Evolutionary conservation across 2,888 invertebrate genomes (phyloP).

Genomic region (Catocala fraxini): DNA sequence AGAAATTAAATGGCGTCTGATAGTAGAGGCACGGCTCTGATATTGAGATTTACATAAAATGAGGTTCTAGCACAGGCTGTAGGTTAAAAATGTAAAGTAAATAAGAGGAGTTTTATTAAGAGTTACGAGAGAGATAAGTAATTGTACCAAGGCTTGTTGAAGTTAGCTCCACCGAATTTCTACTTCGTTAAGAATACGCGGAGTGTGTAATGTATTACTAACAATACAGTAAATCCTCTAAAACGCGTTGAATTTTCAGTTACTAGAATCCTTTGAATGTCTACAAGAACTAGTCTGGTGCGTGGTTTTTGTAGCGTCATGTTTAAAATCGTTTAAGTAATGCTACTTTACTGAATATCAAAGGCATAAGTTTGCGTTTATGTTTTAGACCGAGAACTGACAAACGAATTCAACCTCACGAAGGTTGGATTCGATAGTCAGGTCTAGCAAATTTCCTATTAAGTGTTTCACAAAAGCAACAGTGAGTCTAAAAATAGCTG

Average conservation of each 20-base stretch:
- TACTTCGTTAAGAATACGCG: conserved; percentile 22
- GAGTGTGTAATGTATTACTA: conserved; percentile 27
- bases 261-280: too few relatives aligned
- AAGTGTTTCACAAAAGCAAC: too few relatives aligned
- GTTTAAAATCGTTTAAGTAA: too few relatives aligned
- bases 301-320: too few relatives aligned
- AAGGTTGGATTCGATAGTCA: too few relatives aligned
- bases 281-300: too few relatives aligned
- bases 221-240: conserved; percentile 23
- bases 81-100: conserved; percentile 49
- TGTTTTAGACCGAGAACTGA: too few relatives aligned
- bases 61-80: conserved; percentile 59
- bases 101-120: conserved; percentile 42
- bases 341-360: too few relatives aligned
- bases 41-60: conserved; percentile 75
- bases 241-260: not conserved
- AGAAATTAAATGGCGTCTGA: conserved; percentile 55
- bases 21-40: conserved; percentile 48
- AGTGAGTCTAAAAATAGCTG: too few relatives aligned
- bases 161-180: conserved; percentile 23
- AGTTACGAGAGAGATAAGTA: conserved; percentile 44
- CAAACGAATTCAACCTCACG: too few relatives aligned
- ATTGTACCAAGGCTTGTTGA: conserved; percentile 31
- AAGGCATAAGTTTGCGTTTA: too few relatives aligned
- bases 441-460: too few relatives aligned